Conservation (phyloP, 92 coral and sea anemone genomes). For the Zoanthus sansibaricus region DNA sequence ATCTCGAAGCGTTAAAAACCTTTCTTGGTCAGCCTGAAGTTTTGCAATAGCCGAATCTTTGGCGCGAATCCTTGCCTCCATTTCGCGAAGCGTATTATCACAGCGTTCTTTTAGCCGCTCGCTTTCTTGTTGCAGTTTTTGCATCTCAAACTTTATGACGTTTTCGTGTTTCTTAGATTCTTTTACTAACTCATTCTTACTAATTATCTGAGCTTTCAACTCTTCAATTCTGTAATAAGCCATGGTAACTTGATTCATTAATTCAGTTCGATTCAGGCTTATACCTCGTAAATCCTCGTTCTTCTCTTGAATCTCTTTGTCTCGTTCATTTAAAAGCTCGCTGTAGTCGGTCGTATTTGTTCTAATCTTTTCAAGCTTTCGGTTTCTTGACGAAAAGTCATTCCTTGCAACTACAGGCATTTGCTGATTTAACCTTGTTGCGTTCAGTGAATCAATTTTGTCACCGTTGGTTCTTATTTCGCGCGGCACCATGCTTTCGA, state of each 20-base stretch:
- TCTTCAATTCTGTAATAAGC: constrained; percentile 36
- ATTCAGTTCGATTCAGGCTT: constrained; percentile 25
- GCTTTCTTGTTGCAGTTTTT: constrained; percentile 26
- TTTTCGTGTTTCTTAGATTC: constrained; percentile 40
- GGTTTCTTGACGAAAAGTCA: constrained; percentile 28
- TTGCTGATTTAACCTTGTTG: constrained; percentile 1
- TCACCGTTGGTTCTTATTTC: neutral
- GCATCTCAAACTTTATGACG: constrained; percentile 33
- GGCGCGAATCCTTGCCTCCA: constrained; percentile 25
- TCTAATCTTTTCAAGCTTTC: constrained; percentile 30
- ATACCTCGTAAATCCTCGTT: constrained; percentile 29
- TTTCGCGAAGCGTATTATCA: constrained; percentile 28
- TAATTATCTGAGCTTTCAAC: constrained; percentile 16
- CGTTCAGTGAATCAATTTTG: neutral
- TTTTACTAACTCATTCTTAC: constrained; percentile 24
- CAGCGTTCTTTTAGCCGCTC: constrained; percentile 29
- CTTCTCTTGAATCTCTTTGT: constrained; percentile 39
- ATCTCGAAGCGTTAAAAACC: constrained; percentile 26
- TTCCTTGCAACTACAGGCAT: neutral
- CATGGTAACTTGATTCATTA: constrained; percentile 35
- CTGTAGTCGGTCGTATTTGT: constrained; percentile 2
- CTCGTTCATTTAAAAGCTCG: constrained; percentile 35
- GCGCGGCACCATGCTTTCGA: neutral
- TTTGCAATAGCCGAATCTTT: constrained; percentile 28
- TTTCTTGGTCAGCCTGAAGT: constrained; percentile 35